Base-by-base conservation (phyloP, 2,797 vertebrate genomes). In the Gephyroberyx darwinii region DNA sequence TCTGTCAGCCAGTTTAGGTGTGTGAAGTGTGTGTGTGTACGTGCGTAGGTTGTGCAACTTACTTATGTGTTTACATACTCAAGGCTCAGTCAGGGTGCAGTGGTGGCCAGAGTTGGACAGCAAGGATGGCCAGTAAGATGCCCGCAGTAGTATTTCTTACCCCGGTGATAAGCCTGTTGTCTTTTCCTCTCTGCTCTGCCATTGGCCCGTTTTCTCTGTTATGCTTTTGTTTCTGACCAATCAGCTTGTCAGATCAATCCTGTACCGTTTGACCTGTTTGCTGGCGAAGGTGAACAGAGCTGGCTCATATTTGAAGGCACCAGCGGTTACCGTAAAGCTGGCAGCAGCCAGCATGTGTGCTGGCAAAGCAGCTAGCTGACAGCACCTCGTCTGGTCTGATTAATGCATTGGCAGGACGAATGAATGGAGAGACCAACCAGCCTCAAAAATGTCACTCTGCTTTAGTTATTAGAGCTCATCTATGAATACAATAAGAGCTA, bases 111-210 rank as follows among this genome's bases (percentile, higher is more conserved):
- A 13, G 16, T 68, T 55, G 22, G 6, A n/a, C 6, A 26, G 33
- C n/a, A 0, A 31, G 17, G 2, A 4, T 50, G 41, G 60, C 64
- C 17, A 33, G 45, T 50, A 37, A 69, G 69, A 74, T 54, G 48
- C 26, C 26, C 4, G 2, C 26, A 26, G 26, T 26, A 26, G 26
- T 26, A 26, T 26, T 26, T 26, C 26, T 26, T 26, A 26, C 26
- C 26, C 26, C 26, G 8, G 33, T 35, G 33, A 35, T 82, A 76
- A 88, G 86, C 79, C 68, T 74, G 83, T 88, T 87, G 86, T 90
- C 87, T 86, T 71, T 68, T 77, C 56, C 66, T 63, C 62, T 68
- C 67, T 75, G 69, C 69, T 66, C 63, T 80, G 81, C 84, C 76
- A 63, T 78, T 45, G 73, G 70, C 84, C 69, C 31, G 48, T 74